These are phyloP conservation scores for Clinocottus analis DNA, from an alignment of 2,113 vertebrate genomes.

Conservation along the genomic window DNA sequence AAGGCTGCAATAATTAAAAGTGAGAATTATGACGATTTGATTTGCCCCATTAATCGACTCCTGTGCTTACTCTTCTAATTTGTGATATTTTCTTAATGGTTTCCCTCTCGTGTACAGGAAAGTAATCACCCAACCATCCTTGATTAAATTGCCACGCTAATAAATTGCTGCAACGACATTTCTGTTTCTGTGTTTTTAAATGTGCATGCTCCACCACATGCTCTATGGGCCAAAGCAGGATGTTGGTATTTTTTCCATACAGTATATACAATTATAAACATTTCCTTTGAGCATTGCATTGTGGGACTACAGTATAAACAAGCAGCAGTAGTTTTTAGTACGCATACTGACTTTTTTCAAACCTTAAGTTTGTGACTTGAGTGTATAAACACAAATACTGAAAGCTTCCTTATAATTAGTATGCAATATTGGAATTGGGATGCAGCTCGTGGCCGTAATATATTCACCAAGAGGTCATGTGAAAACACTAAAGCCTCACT, in stretches of 20 bases:
- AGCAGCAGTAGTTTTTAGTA: background rate
- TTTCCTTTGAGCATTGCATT: background rate
- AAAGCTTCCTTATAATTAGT: background rate
- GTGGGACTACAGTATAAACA: background rate
- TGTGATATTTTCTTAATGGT: constrained; percentile 27
- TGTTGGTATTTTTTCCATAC: background rate
- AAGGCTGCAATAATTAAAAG: constrained; percentile 33
- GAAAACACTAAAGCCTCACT: constrained; percentile 16
- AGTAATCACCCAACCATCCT: constrained; percentile 14
- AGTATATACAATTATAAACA: background rate
- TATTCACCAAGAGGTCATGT: constrained; percentile 17
- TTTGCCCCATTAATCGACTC: constrained; percentile 33
- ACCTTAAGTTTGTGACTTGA: background rate
- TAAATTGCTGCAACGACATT: background rate
- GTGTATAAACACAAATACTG: background rate
- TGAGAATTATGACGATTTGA: constrained; percentile 29
- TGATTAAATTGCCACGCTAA: constrained; percentile 34
- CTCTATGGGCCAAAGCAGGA: background rate
- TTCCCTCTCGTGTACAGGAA: constrained; percentile 12
- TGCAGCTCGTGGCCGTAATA: background rate
- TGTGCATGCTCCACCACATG: background rate
- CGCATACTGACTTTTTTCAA: background rate
- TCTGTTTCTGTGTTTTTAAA: constrained; percentile 2
- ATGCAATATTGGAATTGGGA: background rate
- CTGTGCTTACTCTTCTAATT: constrained; percentile 25